Evolutionary conservation across 2,888 invertebrate genomes (phyloP), one percentile per base, ranked within the genome.

Genomic region (Agriopis aurantiaria): DNA sequence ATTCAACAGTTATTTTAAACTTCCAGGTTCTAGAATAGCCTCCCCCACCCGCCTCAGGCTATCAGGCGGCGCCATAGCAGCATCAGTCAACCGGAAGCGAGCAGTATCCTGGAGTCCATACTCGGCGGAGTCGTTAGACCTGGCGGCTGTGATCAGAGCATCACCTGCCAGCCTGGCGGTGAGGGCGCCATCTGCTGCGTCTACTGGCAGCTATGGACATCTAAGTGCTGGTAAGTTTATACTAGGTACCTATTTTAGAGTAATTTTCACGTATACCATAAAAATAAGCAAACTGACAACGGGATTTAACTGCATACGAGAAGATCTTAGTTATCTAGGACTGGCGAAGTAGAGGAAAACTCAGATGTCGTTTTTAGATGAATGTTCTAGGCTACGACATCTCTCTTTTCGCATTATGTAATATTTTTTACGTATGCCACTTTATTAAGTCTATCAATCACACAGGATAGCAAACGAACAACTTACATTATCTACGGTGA

Each of bases 161-260:
- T 99, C 99, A 8, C 99, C 99, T 7, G 98, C 98, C 80, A 98
- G 98, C 40, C 93, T 99, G 78, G 97, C 98, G 17, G 98, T 98
- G 0, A 95, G 98, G 75, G 97, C 98, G 72, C 97, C 97, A 14
- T 97, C 98, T 45, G 97, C 98, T 7, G 93, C 93, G 0, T 94
- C 94, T 10, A 98, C 98, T 81, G 99, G 99, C 57, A 99, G 99
- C 74, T 99, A 99, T 95, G 99, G 99, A 23, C 99, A 99, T 93
- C 96, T 99, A 75, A 98, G 99, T 76, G 99, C 99, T 80, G 98
- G 97, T 97, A 86, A 84, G 84, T 78, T 45, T 7, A 11, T 23
- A 9, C 11, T 12, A 9, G 9, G 0, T 43, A 7, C 43, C 43
- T 43, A 43, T 46, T 46, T 11, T 3, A 14, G 48, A 4, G 12